Evolutionary conservation across 2,888 invertebrate genomes (phyloP), one percentile per base, ranked within the genome.

Genomic region (Rhagonycha fulva): DNA sequence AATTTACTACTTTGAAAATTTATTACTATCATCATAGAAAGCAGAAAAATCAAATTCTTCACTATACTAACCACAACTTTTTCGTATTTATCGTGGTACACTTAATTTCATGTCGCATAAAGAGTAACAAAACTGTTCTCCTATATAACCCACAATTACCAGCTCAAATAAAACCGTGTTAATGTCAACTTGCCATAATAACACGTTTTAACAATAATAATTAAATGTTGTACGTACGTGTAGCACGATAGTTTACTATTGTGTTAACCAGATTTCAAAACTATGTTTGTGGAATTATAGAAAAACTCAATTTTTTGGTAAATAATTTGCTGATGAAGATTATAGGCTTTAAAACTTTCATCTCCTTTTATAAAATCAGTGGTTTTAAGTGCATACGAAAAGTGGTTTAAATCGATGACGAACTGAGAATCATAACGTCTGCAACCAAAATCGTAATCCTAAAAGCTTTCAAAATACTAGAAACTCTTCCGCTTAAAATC

Each of bases 401-500:
- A 80, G 77, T 80, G 77, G 77, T 80, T 80, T 81, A 82, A 82
- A 82, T 83, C 82, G 81, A 80, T 80, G 79, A 80, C 78, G 81
- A 82, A 82, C 80, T 81, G 81, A 78, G 79, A 78, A 81, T 80
- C 78, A 79, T 78, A 81, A 80, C 81, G 81, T 82, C 82, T 80
- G 77, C 80, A 79, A 79, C 78, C 79, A 76, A 78, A 78, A 81
- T 78, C 81, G 81, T 82, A 83, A 83, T 83, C 83, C 81, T 77
- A 67, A 74, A 78, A 83, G 82, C 81, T 80, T 79, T 79, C 71
- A 77, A 79, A 81, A 83, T 81, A 80, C 81, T 79, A 68, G 80
- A 81, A 82, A 82, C 81, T 81, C 81, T 80, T 80, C 81, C 81
- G 78, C 82, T 70, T 66, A 70, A 63, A 74, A 70, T 74, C 11